These are phyloP conservation scores for Semicossyphus pulcher DNA, from an alignment of 2,113 vertebrate genomes.

Conservation along the genomic window DNA sequence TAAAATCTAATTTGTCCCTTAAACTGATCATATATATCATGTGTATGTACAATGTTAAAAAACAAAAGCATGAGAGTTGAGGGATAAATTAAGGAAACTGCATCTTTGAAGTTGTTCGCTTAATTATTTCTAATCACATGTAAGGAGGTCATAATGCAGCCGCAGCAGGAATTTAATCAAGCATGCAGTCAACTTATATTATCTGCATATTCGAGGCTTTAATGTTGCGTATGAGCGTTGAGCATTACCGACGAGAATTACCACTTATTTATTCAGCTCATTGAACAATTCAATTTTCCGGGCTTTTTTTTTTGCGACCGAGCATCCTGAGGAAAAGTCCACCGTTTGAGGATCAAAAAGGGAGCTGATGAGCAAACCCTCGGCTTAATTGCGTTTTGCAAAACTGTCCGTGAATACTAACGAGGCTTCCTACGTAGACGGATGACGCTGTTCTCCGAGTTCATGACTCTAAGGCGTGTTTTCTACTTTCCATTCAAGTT, in stretches of 20 bases:
- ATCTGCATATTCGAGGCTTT: slow-evolving; percentile 9
- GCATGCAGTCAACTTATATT: slow-evolving; percentile 5
- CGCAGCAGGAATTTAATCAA: slow-evolving; percentile 24
- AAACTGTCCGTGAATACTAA: slow-evolving; percentile 34
- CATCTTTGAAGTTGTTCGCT: slow-evolving; percentile 57
- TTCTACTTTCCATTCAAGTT: slow-evolving; percentile 53
- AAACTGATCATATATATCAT: too few relatives aligned
- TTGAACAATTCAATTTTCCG: slow-evolving; percentile 5
- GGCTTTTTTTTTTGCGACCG: background rate
- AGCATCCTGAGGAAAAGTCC: slow-evolving; percentile 6
- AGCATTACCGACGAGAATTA: slow-evolving; percentile 6
- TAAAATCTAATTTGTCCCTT: background rate
- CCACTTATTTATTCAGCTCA: slow-evolving; percentile 5
- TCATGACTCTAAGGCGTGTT: slow-evolving; percentile 27
- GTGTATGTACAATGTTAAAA: background rate
- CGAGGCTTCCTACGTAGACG: background rate
- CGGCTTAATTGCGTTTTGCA: slow-evolving; percentile 21
- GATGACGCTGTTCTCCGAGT: slow-evolving; percentile 15
- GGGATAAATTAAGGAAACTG: slow-evolving; percentile 26
- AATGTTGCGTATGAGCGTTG: background rate
- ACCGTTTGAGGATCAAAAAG: slow-evolving; percentile 20
- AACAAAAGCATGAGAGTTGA: background rate
- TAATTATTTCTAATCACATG: slow-evolving; percentile 64
- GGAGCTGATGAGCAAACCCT: slow-evolving; percentile 1
- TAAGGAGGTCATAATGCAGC: slow-evolving; percentile 53